phyloP scores from a whole-genome alignment of 2,113 vertebrate genomes.

The Gnathonemus longibarbis region DNA sequence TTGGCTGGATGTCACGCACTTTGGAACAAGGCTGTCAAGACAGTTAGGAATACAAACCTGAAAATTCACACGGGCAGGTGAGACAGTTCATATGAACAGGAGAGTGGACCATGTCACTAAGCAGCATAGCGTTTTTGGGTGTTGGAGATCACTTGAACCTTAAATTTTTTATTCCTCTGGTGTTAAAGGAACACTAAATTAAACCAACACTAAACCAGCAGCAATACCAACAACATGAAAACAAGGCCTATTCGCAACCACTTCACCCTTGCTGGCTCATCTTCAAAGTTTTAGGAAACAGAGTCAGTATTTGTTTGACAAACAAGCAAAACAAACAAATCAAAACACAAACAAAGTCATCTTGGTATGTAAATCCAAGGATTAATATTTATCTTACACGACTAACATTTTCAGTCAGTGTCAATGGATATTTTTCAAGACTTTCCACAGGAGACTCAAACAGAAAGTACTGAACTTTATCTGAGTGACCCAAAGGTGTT shows the following conservation, averaged over 20 bases:
- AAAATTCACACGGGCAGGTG: not conserved
- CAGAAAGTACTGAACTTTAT: not conserved
- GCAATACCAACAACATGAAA: not conserved
- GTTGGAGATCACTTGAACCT: not conserved
- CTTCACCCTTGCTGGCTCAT: not conserved
- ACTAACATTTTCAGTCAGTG: not conserved
- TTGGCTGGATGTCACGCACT: not conserved
- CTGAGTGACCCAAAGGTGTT: not conserved
- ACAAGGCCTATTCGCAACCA: not conserved
- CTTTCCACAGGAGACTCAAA: not conserved
- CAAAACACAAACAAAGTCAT: not conserved
- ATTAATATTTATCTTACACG: not conserved
- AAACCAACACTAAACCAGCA: not conserved
- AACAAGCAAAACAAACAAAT: not conserved
- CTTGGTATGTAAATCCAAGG: not conserved
- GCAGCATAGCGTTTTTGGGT: not conserved
- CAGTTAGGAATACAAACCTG: not conserved
- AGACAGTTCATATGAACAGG: not conserved
- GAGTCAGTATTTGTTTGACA: not conserved
- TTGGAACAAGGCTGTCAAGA: not conserved
- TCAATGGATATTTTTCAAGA: not conserved
- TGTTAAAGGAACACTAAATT: not conserved
- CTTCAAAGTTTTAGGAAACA: not conserved
- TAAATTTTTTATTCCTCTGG: not conserved
- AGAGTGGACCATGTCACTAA: not conserved